Conservation (phyloP, 1,140 invertebrate genomes). For the Lethrus apterus region DNA sequence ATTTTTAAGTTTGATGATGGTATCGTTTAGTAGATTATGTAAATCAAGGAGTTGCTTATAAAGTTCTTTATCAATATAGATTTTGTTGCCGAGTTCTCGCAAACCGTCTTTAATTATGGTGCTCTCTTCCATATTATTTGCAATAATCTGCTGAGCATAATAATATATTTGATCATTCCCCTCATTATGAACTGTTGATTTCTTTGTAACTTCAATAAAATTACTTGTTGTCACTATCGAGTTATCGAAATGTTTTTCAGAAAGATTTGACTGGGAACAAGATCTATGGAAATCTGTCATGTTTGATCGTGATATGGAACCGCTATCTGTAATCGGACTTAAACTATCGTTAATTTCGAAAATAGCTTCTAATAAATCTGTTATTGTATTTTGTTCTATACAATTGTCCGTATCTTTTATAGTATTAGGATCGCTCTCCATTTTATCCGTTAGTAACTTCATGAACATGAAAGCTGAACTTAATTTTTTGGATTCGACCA, state of each 20-base stretch:
- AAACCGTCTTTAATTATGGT: slow-evolving; percentile 1
- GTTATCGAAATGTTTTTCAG: slow-evolving; percentile 5
- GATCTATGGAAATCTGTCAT: not conserved
- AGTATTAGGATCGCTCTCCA: not conserved
- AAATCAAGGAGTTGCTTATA: not conserved
- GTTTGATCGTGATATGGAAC: not conserved
- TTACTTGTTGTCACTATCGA: slow-evolving; percentile 2
- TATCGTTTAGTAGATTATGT: slow-evolving; percentile 3
- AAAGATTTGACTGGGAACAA: not conserved
- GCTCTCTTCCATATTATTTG: slow-evolving; percentile 1
- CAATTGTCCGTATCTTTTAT: not conserved
- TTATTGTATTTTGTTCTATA: not conserved
- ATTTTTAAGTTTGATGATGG: not conserved
- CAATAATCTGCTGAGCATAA: slow-evolving; percentile 1
- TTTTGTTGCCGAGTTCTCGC: not conserved
- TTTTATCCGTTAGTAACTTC: not conserved
- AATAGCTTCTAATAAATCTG: not conserved
- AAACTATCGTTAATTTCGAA: slow-evolving; percentile 3
- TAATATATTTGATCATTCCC: not conserved
- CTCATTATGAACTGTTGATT: not conserved
- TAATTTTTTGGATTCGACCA: slow-evolving; percentile 4
- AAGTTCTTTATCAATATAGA: slow-evolving; percentile 1
- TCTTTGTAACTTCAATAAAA: not conserved
- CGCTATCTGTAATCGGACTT: not conserved
- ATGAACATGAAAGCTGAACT: slow-evolving; percentile 3